Conservation (phyloP, 2,888 invertebrate species). For the Leptinotarsa juncta region DNA sequence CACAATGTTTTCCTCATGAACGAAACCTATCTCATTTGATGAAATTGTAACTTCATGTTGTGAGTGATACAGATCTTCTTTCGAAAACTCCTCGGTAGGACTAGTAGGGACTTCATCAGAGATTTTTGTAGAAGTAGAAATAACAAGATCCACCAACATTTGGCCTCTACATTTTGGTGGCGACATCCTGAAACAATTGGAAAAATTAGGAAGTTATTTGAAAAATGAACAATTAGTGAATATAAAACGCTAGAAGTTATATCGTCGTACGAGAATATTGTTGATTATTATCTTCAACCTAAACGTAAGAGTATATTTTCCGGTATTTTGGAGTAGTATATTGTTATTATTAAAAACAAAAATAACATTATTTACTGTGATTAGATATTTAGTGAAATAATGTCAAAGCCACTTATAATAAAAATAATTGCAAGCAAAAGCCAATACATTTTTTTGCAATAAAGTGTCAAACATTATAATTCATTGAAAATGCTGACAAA, state of each 20-base stretch:
- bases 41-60: conserved; percentile 8
- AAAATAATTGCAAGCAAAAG: conserved; percentile 2
- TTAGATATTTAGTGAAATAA: not conserved
- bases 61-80: not conserved
- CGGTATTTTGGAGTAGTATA: conserved; percentile 7
- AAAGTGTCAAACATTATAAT: not conserved
- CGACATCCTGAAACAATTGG: not conserved
- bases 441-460: conserved; percentile 1
- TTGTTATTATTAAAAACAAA: conserved; percentile 1
- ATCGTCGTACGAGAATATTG: conserved; percentile 7
- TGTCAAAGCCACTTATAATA: conserved; percentile 5
- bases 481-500: not conserved
- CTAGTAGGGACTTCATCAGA: not conserved
- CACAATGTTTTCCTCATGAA: not conserved
- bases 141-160: conserved; percentile 2
- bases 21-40: not conserved
- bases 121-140: not conserved
- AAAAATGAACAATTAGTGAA: conserved; percentile 2
- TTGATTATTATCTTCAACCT: not conserved
- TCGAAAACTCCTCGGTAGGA: not conserved
- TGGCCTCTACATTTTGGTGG: conserved; percentile 5
- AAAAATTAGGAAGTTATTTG: not conserved
- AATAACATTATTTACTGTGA: not conserved
- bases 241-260: conserved; percentile 7
- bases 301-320: not conserved